Evolutionary conservation across 2,888 invertebrate species (phyloP).

Genomic region (Pachymerium ferrugineum): DNA sequence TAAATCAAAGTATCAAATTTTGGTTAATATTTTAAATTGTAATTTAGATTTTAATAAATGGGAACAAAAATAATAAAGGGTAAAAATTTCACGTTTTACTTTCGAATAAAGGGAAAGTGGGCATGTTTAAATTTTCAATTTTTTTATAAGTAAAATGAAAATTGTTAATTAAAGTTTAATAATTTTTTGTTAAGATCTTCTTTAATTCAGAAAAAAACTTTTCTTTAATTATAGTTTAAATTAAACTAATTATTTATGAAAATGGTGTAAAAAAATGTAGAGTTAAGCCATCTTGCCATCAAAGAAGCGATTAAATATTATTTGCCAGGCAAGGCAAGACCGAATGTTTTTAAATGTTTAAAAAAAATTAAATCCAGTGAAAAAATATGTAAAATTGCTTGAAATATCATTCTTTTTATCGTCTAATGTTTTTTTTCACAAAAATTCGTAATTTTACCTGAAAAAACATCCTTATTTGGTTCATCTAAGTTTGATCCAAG

Average conservation of each 20-base stretch:
- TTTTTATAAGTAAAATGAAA: too few relatives aligned
- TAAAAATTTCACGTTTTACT: too few relatives aligned
- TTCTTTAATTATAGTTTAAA: too few relatives aligned
- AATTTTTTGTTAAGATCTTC: too few relatives aligned
- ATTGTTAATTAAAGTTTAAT: too few relatives aligned
- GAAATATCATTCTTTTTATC: neutral
- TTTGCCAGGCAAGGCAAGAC: neutral
- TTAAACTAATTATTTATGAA: neutral
- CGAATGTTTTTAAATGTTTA: conserved; percentile 8
- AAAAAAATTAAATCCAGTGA: conserved; percentile 4
- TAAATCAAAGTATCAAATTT: too few relatives aligned
- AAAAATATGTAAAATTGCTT: neutral
- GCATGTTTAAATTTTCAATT: too few relatives aligned
- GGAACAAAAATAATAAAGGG: too few relatives aligned
- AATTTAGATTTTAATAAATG: too few relatives aligned
- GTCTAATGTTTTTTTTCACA: neutral
- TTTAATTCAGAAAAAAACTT: too few relatives aligned
- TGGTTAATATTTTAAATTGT: too few relatives aligned
- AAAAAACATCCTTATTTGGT: conserved; percentile 8
- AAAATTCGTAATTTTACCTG: neutral
- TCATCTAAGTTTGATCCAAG: conserved; percentile 9
- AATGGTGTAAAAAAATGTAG: conserved; percentile 4
- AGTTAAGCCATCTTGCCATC: conserved; percentile 13
- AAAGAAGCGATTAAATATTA: conserved; percentile 13
- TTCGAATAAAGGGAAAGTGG: too few relatives aligned